These are phyloP conservation scores for Serranus cabrilla DNA, from an alignment of 2,797 vertebrate genomes.

Conservation along the genomic window DNA sequence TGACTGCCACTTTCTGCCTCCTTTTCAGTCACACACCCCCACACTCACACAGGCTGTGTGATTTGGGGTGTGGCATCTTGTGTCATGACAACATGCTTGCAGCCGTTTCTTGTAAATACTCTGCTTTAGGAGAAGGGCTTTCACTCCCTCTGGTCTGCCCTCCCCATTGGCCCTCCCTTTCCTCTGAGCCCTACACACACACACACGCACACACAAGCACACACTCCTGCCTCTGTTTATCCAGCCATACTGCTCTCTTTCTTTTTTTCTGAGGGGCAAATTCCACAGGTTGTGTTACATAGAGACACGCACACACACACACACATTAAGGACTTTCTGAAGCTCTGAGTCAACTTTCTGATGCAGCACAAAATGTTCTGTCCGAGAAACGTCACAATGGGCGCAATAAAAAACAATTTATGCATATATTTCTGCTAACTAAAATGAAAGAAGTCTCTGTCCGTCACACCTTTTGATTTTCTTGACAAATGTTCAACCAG, in stretches of 20 bases:
- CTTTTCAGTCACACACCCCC: neutral
- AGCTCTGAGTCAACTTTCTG: neutral
- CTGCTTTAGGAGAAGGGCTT: conserved; percentile 70
- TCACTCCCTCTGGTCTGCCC: conserved; percentile 33
- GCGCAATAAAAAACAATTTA: neutral
- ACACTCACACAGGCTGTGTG: neutral
- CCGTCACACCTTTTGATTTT: no score
- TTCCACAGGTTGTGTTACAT: conserved; percentile 16
- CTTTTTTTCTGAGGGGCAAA: neutral
- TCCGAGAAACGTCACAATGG: neutral
- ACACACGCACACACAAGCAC: conserved; percentile 6
- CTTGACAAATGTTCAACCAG: no score
- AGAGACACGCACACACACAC: neutral
- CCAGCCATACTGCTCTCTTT: fast-evolving
- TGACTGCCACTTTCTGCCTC: conserved; percentile 6
- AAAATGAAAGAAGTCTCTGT: no score
- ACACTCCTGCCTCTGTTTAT: neutral
- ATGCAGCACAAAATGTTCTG: neutral
- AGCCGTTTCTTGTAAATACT: conserved; percentile 80
- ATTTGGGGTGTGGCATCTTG: conserved; percentile 45
- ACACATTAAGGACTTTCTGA: neutral
- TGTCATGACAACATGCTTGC: conserved; percentile 44
- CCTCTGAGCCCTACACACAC: neutral
- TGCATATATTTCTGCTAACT: neutral
- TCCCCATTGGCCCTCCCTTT: conserved; percentile 34